phyloP scores from a whole-genome alignment of 2,797 vertebrate genomes.

The Pitangus sulphuratus region DNA sequence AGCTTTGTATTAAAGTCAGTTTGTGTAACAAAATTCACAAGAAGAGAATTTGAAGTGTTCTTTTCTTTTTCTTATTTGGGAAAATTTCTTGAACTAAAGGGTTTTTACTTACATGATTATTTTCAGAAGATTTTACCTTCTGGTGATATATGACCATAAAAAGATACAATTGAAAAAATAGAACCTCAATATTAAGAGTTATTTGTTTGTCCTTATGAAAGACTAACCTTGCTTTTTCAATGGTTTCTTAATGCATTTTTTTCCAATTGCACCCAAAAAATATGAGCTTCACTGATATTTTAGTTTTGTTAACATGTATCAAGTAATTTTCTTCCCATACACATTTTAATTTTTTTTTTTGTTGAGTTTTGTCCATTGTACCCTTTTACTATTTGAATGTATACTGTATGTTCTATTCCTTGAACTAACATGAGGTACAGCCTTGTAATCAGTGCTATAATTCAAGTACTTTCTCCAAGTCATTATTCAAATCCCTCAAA shows the following conservation, averaged over 20 bases:
- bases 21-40: neutral
- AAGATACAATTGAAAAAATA: neutral
- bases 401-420: neutral
- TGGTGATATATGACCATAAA: neutral
- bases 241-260: neutral
- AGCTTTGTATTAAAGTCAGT: neutral
- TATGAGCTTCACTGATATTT: neutral
- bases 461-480: neutral
- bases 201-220: neutral
- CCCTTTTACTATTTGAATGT: neutral
- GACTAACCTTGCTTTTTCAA: neutral
- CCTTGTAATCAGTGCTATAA: neutral
- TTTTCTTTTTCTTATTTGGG: neutral
- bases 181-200: neutral
- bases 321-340: neutral
- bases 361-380: neutral
- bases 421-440: neutral
- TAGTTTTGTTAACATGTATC: neutral
- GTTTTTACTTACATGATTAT: neutral
- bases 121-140: neutral
- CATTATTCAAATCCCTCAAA: neutral
- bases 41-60: neutral
- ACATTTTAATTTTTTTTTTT: neutral
- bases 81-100: neutral
- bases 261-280: neutral